Evolutionary conservation across 2,888 invertebrate species (phyloP).

Genomic region (Ramazzottius varieornatus): DNA sequence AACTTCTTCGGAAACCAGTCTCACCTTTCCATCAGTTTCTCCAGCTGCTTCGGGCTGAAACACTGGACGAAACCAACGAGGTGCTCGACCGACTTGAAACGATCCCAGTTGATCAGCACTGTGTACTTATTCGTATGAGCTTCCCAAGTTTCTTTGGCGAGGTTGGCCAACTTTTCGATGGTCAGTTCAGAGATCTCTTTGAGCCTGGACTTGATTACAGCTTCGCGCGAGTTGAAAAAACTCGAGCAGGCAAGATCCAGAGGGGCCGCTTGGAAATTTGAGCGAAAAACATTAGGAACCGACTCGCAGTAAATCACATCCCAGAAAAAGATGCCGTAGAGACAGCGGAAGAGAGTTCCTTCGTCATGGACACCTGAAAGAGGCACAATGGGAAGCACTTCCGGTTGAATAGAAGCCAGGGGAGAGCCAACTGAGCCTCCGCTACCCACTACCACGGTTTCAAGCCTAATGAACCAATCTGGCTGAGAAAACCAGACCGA

Average conservation of each 20-base stretch:
- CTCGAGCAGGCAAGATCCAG: slow-evolving; percentile 38
- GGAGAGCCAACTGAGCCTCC: too few species aligned
- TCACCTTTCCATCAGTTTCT: too few species aligned
- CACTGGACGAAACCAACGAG: not conserved
- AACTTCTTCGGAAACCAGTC: too few species aligned
- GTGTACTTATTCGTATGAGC: not conserved
- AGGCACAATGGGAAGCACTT: too few species aligned
- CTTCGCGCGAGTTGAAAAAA: slow-evolving; percentile 39
- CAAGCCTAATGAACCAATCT: too few species aligned
- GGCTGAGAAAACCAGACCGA: too few species aligned
- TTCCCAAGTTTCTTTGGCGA: not conserved
- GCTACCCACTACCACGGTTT: too few species aligned
- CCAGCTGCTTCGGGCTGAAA: not conserved
- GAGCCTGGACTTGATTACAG: slow-evolving; percentile 31
- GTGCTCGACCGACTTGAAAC: not conserved
- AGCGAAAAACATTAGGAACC: slow-evolving; percentile 37
- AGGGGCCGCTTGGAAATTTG: slow-evolving; percentile 38
- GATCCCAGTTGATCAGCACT: not conserved
- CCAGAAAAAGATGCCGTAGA: slow-evolving; percentile 48
- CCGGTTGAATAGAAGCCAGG: too few species aligned
- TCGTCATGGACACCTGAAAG: slow-evolving; percentile 42
- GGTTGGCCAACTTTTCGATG: slow-evolving; percentile 22
- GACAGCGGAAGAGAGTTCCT: slow-evolving; percentile 33
- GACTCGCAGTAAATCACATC: slow-evolving; percentile 38
- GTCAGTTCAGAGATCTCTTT: slow-evolving; percentile 19